Evolutionary conservation across 2,888 invertebrate species (phyloP), one percentile per base, ranked within the genome.

Genomic region (Pegoplata infirma): DNA sequence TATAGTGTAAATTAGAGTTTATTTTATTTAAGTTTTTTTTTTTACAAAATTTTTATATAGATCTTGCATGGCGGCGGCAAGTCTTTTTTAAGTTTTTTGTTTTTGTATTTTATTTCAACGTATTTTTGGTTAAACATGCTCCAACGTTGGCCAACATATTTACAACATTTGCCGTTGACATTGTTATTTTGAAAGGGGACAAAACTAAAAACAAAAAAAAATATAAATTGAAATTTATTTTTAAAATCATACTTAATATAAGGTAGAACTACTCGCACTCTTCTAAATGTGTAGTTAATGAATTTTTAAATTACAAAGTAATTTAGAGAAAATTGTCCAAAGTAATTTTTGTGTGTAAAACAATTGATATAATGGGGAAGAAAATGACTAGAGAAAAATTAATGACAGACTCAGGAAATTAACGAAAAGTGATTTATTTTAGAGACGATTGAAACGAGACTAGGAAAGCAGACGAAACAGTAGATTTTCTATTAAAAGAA

Each of bases 91-190:
- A 32, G 36, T 46, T 76, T 71, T 51, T 19, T 10, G 21, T 49
- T 47, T 44, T 49, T 36, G 12, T 49, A 7, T 28, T 47, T 14
- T 16, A 10, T 32, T 59, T 71, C 59, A 71, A 59, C 14, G 49
- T 40, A 61, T 51, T 63, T 72, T 51, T 28, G 19, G 25, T 47
- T 68, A 44, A 61, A 46, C 17, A 49, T 66, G 64, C 49, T 59
- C 40, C 59, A 59, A 69, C 17, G 55, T 79, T 79, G 66, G 66
- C 66, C 32, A 67, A 67, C n/a, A 55, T 17, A 56, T 69, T 59
- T 40, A 63, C 51, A 67, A 46, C 61, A 67, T 58, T 75, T 67
- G 75, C 21, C 25, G 75, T 53, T 71, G 75, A 75, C 75, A 79
- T 63, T 79, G 67, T 59, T 47, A 25, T 44, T 53, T 53, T 17